Evolutionary conservation across 2,797 vertebrate species (phyloP), one percentile per base, ranked within the genome.

Genomic region (Pogoniulus pusillus): DNA sequence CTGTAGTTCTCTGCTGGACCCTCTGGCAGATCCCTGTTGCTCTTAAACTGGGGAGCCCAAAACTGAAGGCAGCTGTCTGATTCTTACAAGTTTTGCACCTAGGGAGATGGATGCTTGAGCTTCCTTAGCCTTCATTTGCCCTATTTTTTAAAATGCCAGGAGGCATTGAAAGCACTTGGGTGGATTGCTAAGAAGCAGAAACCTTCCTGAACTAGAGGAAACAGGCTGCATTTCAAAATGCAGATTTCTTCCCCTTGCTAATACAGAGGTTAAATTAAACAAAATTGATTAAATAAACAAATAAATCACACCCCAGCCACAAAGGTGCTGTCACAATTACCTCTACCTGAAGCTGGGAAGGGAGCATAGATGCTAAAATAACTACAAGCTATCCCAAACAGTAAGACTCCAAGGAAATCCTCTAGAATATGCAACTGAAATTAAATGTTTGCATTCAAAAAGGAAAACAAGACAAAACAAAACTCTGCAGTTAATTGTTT

Each of bases 391-490:
- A 69, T 29, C 29, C 39, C 35, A 86, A 87, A 73, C 3, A 85
- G 27, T 16, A 82, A 45, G 14, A 76, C 32, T 85, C 82, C n/a
- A 41, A 73, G 9, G 10, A 82, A 80, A 81, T 57, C 24, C 34
- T 34, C 32, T 57, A 27, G 32, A 80, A 83, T n/a, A 57, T 11
- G 29, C 66, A 87, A 87, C 49, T 68, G 34, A 20, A 74, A 90
- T 91, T 89, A 87, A 49, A 89, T 72, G 82, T 82, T 94, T 90
- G 66, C 39, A 59, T 77, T 84, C 75, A 74, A 79, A 82, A 78
- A 57, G 62, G n/a, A 77, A 91, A 92, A 90, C 78, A 86, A 91
- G 66, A 72, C 78, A 85, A 92, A 94, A 95, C 82, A 93, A 93
- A 93, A 80, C 27, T 59, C 76, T 70, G 32, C 60, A 73, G 71